Evolutionary conservation across 2,888 invertebrate species (phyloP), one percentile per base, ranked within the genome.

Genomic region (Pelosia muscerda): DNA sequence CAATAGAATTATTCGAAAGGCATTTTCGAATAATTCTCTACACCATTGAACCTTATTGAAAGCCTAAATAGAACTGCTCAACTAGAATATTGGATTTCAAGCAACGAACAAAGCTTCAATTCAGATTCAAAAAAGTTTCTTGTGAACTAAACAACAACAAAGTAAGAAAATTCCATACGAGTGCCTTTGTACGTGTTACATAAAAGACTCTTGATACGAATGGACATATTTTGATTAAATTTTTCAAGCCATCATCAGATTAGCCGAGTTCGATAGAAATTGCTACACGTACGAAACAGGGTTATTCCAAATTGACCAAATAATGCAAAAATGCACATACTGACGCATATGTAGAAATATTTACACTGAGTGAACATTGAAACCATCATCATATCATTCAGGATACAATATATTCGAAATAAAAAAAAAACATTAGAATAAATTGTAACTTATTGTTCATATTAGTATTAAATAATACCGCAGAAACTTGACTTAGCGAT

Each of bases 401-500:
- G 19, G 42, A 42, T 28, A 13, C 13, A 15, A 13, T 23, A 22
- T 6, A 23, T 22, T 5, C 42, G 19, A 59, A 15, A n/a, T n/a
- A n/a, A n/a, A n/a, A n/a, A n/a, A n/a, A n/a, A n/a, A n/a, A n/a
- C n/a, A n/a, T n/a, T n/a, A n/a, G n/a, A n/a, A n/a, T n/a, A n/a
- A 23, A 60, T 5, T 23, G 19, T 25, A 42, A 38, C n/a, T 1
- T 49, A 53, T 62, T 62, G 31, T 62, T 22, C 26, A 26, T 22
- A 42, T 13, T 11, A n/a, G 22, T 64, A 57, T 57, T 62, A 57
- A 58, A 22, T 53, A 71, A 67, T 61, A 60, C 57, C 57, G 57
- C 55, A 67, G 64, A 71, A 74, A 76, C 77, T 69, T 70, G 73
- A 72, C 57, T 66, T 78, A 65, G 65, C 34, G 34, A 62, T 54